Conservation (phyloP, 1,140 invertebrate genomes). For the Heterodera carotae region DNA sequence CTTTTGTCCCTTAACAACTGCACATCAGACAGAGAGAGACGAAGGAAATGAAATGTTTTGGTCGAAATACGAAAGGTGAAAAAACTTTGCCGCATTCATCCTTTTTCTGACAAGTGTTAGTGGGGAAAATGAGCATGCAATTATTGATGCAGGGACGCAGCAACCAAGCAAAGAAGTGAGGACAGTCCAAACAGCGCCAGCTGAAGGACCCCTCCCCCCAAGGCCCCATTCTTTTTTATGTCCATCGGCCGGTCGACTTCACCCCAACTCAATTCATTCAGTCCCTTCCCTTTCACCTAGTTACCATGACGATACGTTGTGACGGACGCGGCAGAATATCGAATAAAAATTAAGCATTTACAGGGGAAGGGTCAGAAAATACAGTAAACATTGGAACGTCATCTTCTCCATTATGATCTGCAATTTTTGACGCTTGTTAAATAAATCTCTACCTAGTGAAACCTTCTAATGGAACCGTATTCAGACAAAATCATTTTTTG, state of each 20-base stretch:
- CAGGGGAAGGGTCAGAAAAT: neutral
- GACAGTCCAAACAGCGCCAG: neutral
- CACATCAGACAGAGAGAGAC: neutral
- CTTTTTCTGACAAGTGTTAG: neutral
- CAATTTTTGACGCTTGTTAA: no score
- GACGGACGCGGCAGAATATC: neutral
- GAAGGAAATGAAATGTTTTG: neutral
- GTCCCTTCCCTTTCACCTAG: neutral
- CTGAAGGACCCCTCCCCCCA: neutral
- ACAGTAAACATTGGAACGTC: neutral
- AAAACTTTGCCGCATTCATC: neutral
- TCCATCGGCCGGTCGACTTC: neutral
- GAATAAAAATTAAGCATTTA: neutral
- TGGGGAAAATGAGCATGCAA: neutral
- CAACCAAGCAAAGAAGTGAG: neutral
- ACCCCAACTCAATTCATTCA: neutral
- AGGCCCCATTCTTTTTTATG: neutral
- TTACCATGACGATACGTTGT: constrained; percentile 1
- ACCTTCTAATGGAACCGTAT: no score
- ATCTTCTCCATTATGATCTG: no score
- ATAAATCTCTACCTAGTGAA: no score
- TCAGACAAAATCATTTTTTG: no score
- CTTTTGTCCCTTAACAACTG: neutral
- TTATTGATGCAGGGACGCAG: neutral
- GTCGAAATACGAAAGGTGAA: neutral